Evolutionary conservation across 2,888 invertebrate genomes (phyloP), one percentile per base, ranked within the genome.

Genomic region (Nineta flava): DNA sequence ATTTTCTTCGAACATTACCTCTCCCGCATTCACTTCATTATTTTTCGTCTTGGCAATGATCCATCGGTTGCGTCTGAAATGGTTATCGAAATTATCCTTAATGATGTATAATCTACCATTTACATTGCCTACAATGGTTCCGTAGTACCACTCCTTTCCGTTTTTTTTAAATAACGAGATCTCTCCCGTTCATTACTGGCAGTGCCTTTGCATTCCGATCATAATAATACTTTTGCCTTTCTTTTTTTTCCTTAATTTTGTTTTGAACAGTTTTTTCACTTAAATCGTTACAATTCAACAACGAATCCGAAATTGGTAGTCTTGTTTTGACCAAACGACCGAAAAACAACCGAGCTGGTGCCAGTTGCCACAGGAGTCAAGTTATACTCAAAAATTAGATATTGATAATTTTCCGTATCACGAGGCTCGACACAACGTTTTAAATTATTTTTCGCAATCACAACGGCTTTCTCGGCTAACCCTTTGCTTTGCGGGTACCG

Each of bases 301-400:
- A n/a, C n/a, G n/a, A n/a, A n/a, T n/a, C n/a, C n/a, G n/a, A n/a
- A n/a, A n/a, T n/a, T n/a, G n/a, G n/a, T 55, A 57, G 26, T 21
- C 52, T 45, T 4, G 55, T 54, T 46, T 50, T 52, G 26, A 55
- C 21, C 9, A 53, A 32, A 12, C 53, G 41, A n/a, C 52, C 53
- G 44, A 54, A 51, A 32, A 54, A 54, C 12, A 53, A 40, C 46
- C 52, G 38, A 21, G 51, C 48, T 43, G 51, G 53, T 19, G 53
- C 35, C 19, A 53, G 15, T 49, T 17, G 55, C 47, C 1, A 52
- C 15, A 2, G 53, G 53, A 6, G 49, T 54, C 9, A 52, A 53
- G 35, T 56, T 57, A 19, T 55, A 54, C 51, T 57, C 55, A 13
- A 57, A 32, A 15, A 57, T 45, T 12, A 52, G 19, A 42, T 56